A percentile compares a stretch with the other conserved stretches of the same genome.
These are phyloP conservation scores for Perognathus longimembris DNA, from an alignment of 2,113 vertebrate species.

Conservation along the genomic window DNA sequence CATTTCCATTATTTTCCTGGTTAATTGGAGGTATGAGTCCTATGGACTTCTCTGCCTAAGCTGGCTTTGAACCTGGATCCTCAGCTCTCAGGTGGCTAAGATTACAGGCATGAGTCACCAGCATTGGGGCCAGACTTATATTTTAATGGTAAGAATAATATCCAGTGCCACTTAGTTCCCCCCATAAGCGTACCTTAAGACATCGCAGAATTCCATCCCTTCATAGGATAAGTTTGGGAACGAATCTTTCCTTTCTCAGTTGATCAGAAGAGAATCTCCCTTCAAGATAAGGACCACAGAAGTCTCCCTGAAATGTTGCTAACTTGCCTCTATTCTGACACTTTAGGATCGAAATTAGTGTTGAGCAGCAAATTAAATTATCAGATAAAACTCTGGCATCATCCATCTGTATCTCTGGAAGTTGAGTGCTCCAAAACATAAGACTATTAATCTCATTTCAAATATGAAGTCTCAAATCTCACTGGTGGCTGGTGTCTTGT, in stretches of 20 bases:
- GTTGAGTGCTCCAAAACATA: conserved; percentile 21
- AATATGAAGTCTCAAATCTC: conserved; percentile 23
- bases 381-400: neutral
- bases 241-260: neutral
- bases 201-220: conserved; percentile 12
- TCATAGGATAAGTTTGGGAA: conserved; percentile 23
- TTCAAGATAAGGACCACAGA: neutral
- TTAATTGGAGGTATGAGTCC: no score
- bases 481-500: no score
- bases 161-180: neutral
- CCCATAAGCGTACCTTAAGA: neutral
- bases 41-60: no score
- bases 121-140: neutral
- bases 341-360: neutral
- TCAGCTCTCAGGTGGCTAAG: no score
- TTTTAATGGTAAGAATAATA: neutral
- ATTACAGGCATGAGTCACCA: no score
- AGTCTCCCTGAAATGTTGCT: neutral
- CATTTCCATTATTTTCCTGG: no score
- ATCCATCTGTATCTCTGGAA: conserved; percentile 5
- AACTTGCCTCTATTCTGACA: neutral
- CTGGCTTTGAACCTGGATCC: no score
- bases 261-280: neutral
- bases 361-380: conserved; percentile 17
- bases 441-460: neutral